These are phyloP conservation scores for Tenebrosternarchus preto DNA, from an alignment of 2,113 vertebrate species.

Conservation along the genomic window DNA sequence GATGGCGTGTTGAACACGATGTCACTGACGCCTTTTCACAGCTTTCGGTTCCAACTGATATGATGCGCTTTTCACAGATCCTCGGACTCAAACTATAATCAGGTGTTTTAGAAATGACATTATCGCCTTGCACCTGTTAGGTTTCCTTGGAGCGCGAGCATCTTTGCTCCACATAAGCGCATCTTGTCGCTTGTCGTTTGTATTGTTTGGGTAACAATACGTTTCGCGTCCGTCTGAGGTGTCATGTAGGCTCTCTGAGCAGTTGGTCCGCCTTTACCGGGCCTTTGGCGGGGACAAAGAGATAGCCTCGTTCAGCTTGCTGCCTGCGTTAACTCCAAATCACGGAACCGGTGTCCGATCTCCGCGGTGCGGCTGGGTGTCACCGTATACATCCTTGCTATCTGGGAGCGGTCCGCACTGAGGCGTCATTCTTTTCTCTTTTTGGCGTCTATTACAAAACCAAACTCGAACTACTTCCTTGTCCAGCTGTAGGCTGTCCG, in stretches of 20 bases:
- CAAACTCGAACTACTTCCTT: constrained; percentile 99
- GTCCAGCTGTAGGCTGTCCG: constrained; percentile 98
- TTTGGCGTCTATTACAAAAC: constrained; percentile 99
- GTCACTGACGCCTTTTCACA: constrained; percentile 18
- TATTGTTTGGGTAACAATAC: constrained; percentile 1
- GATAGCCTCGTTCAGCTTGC: constrained; percentile 31
- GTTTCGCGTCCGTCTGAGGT: constrained; percentile 32
- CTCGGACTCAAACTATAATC: constrained; percentile 32
- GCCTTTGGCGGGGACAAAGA: constrained; percentile 47
- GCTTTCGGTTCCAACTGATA: constrained; percentile 33
- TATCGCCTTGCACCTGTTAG: constrained; percentile 27
- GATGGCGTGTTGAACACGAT: constrained; percentile 67
- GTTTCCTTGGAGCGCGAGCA: constrained; percentile 7
- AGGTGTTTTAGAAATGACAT: constrained; percentile 56
- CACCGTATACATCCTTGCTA: constrained; percentile 96
- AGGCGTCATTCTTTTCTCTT: constrained; percentile 99
- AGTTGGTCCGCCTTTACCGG: constrained; percentile 37
- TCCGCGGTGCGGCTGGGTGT: constrained; percentile 95
- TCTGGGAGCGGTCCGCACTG: constrained; percentile 89
- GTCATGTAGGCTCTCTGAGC: neutral
- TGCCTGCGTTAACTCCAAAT: constrained; percentile 52
- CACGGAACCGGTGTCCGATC: constrained; percentile 97
- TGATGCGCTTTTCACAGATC: constrained; percentile 48
- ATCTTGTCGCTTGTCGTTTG: neutral
- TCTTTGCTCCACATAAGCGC: no score